Evolutionary conservation across 2,888 invertebrate species (phyloP), one percentile per base, ranked within the genome.

Genomic region (Drosophila merina): DNA sequence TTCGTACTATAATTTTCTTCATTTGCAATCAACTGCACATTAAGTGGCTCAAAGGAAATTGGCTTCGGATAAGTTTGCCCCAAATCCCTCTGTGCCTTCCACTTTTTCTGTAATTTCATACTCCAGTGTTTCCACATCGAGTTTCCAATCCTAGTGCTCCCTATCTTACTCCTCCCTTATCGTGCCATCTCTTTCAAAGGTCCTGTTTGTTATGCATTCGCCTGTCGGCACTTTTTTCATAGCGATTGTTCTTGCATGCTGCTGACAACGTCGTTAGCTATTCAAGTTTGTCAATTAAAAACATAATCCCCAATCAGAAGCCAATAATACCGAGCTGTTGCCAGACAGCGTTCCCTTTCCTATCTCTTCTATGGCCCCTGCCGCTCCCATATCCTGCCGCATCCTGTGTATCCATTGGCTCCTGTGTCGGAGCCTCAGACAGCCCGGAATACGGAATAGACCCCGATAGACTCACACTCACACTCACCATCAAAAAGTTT

Each of bases 281-380:
- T 84, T 86, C 84, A 86, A 84, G 88, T 84, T 84, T 88, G 84
- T 86, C 84, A 84, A 84, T 84, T 84, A 84, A 84, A 84, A 84
- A 83, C 81, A 79, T 88, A 84, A 84, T 84, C 84, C 84, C 87
- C 84, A 84, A 84, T 88, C 84, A 88, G 84, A 86, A 84, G 88
- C 84, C 88, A 84, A 88, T 88, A 84, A 84, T 77, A 88, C 88
- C 73, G 57, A 68, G 55, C 74, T 55, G 64, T 56, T 74, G 75
- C 67, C 64, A 60, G 67, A 58, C 50, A 31, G 31, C 31, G 26
- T 58, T 25, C 26, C 25, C 31, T 47, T 9, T 25, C 58, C 20
- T 20, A 20, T 20, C 20, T 20, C 1, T 20, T 2, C 20, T 20
- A 20, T 20, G 2, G 20, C 20, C 20, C 20, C 20, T 20, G 20